Evolutionary conservation across 2,797 vertebrate genomes (phyloP).

Genomic region (Scolopax bukidnonensis): DNA sequence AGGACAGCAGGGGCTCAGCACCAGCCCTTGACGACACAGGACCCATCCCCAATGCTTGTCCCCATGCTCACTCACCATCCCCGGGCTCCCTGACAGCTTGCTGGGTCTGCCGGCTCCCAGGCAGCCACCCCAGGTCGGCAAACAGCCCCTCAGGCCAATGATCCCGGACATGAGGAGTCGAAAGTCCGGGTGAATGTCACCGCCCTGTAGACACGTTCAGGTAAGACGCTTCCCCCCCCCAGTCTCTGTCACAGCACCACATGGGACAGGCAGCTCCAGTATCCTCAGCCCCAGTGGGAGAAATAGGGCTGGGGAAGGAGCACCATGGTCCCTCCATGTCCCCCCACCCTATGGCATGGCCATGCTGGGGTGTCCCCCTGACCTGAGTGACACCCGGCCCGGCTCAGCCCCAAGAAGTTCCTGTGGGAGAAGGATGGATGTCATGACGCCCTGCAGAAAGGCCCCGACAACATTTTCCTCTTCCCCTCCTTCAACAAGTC

Average conservation of each 20-base stretch:
- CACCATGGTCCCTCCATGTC: too few species aligned
- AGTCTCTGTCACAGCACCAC: background rate
- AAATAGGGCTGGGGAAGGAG: background rate
- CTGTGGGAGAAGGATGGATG: background rate
- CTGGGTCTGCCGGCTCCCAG: background rate
- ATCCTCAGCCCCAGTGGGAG: background rate
- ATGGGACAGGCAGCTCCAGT: background rate
- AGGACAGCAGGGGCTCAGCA: background rate
- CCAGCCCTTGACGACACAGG: accelerated
- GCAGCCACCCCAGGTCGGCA: too few species aligned
- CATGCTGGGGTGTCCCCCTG: accelerated
- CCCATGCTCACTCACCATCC: accelerated
- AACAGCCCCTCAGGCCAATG: accelerated
- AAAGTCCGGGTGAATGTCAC: accelerated
- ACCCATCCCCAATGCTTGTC: accelerated
- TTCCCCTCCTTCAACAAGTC: background rate
- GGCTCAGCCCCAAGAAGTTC: background rate
- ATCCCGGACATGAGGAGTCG: accelerated
- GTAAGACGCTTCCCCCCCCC: background rate
- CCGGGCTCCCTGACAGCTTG: background rate
- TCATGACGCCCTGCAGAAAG: background rate
- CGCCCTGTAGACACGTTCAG: accelerated
- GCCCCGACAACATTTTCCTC: background rate
- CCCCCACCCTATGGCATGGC: background rate
- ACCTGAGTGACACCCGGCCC: accelerated